These are phyloP conservation scores for Pollenia angustigena DNA, from an alignment of 2,888 invertebrate species.

Conservation along the genomic window DNA sequence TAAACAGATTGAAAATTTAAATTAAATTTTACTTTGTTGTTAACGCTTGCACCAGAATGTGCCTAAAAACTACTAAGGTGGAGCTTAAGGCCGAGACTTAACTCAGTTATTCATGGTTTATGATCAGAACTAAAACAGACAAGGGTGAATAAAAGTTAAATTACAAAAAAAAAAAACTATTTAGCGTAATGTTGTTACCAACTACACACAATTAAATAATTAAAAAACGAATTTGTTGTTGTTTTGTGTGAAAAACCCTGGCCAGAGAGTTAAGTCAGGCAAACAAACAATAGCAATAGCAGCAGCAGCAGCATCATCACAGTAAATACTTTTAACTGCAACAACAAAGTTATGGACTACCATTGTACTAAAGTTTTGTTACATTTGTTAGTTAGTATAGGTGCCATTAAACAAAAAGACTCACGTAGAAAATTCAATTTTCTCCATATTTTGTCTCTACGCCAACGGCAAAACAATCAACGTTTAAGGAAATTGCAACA, in stretches of 20 bases:
- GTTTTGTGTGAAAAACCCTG: slow-evolving; percentile 22
- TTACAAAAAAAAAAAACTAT: neutral
- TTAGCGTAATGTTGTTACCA: slow-evolving; percentile 30
- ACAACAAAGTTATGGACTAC: neutral
- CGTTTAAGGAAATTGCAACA: slow-evolving; percentile 58
- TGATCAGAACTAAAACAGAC: slow-evolving; percentile 4
- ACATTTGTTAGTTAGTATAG: neutral
- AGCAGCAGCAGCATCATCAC: slow-evolving; percentile 22
- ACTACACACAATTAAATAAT: slow-evolving; percentile 65
- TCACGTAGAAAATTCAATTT: slow-evolving; percentile 71
- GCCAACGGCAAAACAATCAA: slow-evolving; percentile 62
- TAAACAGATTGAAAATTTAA: slow-evolving; percentile 70
- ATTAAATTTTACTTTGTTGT: slow-evolving; percentile 63
- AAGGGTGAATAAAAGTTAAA: slow-evolving; percentile 7
- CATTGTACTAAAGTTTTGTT: no score
- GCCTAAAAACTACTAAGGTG: neutral
- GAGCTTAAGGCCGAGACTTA: neutral
- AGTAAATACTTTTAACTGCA: neutral
- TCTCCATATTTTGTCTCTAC: slow-evolving; percentile 61
- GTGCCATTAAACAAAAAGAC: slow-evolving; percentile 40
- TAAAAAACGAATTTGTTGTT: slow-evolving; percentile 50
- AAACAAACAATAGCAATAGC: slow-evolving; percentile 13
- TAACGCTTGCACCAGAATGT: slow-evolving; percentile 3
- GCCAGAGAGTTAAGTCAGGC: neutral
- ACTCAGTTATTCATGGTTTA: slow-evolving; percentile 30